Base-by-base conservation (phyloP, 1,140 invertebrate species). In the Ips nitidus region DNA sequence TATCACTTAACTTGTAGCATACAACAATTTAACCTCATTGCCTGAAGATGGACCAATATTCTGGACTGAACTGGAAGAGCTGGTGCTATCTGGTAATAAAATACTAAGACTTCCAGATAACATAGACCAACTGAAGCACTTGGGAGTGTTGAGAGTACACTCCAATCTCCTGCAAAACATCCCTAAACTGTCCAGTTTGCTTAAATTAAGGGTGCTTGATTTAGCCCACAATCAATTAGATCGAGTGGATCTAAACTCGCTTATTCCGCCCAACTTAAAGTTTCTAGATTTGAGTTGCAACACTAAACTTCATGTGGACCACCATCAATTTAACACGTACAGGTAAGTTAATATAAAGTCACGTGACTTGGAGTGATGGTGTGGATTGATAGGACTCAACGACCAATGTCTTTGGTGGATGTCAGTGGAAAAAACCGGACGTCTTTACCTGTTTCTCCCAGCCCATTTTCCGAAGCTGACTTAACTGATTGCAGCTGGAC, bases 221-320 rank as follows among this genome's bases (percentile, higher is more conserved):
- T 83, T 94, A 65, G 92, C 92, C 0, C 91, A 94, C 75, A 94
- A 94, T 79, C 90, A 92, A 79, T 79, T 94, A 52, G 90, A 93
- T 76, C 86, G 86, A 63, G 85, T 94, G 52, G 91, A 94, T 80
- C 81, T 94, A 66, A 85, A 88, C 47, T 83, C 87, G 1, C 76
- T 94, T 39, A 89, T 93, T 41, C 90, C 92, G 37, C 88, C 91
- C 52, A 91, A 92, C 77, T 82, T 94, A 5, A 91, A 93, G 76
- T 93, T 93, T 79, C 81, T 94, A 45, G 93, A 94, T 76, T 86
- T 94, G 75, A 94, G 92, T 0, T 93, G 92, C 62, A 94, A 94
- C 75, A 83, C 87, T 36, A 87, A 91, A 74, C 80, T 93, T 4
- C 90, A 91, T 81, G 90, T 94, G 45, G 91, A 94, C 78, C 89